Evolutionary conservation across 2,797 vertebrate genomes (phyloP), one percentile per base, ranked within the genome.

Genomic region (Siniperca undulata): DNA sequence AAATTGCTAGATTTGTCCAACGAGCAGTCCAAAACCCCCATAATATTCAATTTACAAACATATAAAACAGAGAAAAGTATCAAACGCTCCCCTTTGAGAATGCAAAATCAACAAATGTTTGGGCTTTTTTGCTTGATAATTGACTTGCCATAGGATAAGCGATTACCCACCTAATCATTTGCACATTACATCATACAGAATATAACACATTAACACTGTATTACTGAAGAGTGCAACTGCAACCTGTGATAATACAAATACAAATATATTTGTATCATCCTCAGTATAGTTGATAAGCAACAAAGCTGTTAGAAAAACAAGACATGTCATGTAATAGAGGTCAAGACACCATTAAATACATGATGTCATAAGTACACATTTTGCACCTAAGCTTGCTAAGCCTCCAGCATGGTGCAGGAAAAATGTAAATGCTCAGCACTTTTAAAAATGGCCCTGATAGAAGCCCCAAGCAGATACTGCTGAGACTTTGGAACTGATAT

Each of bases 391-490:
- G 14, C 36, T 13, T 50, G 30, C 14, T 75, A 13, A 64, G 20
- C 38, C 74, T 64, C 30, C 66, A 48, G 12, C 36, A 24, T 19
- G 24, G 34, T 74, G 36, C 46, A 52, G n/a, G 14, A 60, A 34
- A 71, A 80, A 61, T 22, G 7, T 38, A 20, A 77, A 61, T 3
- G 44, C 27, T 80, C 50, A 81, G 65, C 67, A 44, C 50, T 72
- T 82, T 81, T 72, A 77, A 75, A 84, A 85, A 81, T 52, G 38
- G 17, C 71, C 12, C 24, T 61, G n/a, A 58, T 13, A 52, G 40
- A 62, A 16, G n/a, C 53, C 20, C 19, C n/a, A 17, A 56, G 30
- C 5, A 16, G 40, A 76, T 36, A 76, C n/a, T 72, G 40, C 75
- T 64, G 71, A 71, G 58, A 61, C 56, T 78, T 10, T 61, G 22